A percentile compares a stretch with the other conserved stretches of the same genome.
Conservation (phyloP, 2,888 invertebrate genomes). For the Therioaphis trifolii region DNA sequence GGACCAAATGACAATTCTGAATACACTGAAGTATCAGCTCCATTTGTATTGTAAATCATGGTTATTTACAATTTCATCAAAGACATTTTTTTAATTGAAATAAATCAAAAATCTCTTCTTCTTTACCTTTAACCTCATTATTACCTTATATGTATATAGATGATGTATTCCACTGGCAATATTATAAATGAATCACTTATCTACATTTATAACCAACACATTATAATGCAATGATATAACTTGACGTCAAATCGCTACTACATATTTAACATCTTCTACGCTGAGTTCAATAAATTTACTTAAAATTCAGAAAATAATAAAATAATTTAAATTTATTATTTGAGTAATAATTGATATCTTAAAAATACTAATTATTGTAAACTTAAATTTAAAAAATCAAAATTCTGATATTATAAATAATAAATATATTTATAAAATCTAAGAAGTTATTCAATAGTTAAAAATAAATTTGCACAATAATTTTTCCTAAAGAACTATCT, state of each 20-base stretch:
- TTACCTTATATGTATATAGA: constrained; percentile 40
- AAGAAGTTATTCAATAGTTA: background rate
- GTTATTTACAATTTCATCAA: constrained; percentile 43
- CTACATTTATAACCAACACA: constrained; percentile 58
- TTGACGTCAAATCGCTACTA: constrained; percentile 41
- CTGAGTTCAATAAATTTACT: background rate
- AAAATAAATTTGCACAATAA: constrained; percentile 10
- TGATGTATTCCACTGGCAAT: constrained; percentile 50
- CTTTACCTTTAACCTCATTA: constrained; percentile 45
- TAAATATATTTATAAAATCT: no score
- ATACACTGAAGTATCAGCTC: constrained; percentile 5
- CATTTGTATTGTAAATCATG: constrained; percentile 22
- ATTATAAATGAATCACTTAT: constrained; percentile 58
- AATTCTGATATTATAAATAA: no score
- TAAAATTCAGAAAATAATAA: background rate
- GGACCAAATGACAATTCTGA: constrained; percentile 37
- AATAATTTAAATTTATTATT: background rate
- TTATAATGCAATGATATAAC: constrained; percentile 53
- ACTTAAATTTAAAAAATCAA: no score
- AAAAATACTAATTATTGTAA: no score
- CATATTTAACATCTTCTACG: background rate
- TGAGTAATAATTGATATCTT: no score
- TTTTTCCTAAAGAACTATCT: constrained; percentile 6
- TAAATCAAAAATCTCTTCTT: constrained; percentile 52
- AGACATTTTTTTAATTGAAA: constrained; percentile 28